phyloP scores from a whole-genome alignment of 1,140 invertebrate genomes.

The Saccostrea echinata region DNA sequence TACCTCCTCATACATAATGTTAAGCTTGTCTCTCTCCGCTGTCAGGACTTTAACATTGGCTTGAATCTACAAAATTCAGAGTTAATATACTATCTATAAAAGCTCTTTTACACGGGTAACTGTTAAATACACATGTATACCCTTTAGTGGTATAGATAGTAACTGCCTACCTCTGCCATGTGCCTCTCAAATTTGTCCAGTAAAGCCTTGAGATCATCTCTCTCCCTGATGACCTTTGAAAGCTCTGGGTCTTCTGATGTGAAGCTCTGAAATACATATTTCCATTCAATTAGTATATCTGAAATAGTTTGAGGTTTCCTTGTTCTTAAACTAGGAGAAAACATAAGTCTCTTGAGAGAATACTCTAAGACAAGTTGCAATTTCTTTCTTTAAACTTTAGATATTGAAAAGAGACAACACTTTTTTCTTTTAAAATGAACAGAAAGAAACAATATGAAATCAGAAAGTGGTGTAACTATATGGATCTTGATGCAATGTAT shows the following conservation, averaged over 20 bases:
- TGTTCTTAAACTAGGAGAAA: background rate
- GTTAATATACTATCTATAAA: background rate
- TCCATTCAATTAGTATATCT: background rate
- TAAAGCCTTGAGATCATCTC: conserved; percentile 78
- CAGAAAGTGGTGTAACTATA: too few species aligned
- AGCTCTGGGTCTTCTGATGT: conserved; percentile 71
- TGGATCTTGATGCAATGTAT: too few species aligned
- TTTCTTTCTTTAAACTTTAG: too few species aligned
- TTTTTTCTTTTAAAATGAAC: too few species aligned
- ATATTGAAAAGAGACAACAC: too few species aligned
- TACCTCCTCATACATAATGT: conserved; percentile 79
- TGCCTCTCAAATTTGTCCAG: conserved; percentile 80
- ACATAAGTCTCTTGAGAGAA: background rate
- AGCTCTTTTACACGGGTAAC: background rate
- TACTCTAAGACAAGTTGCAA: too few species aligned
- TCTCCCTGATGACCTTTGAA: conserved; percentile 72
- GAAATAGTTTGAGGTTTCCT: background rate
- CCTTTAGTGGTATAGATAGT: background rate
- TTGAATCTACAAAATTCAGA: conserved; percentile 75
- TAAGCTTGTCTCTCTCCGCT: conserved; percentile 78
- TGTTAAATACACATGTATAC: background rate
- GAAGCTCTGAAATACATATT: background rate
- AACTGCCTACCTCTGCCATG: conserved; percentile 76
- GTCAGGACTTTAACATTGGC: conserved; percentile 80
- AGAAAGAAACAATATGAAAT: too few species aligned